phyloP scores from a whole-genome alignment of 2,888 invertebrate genomes.

The Synergus umbraculus region DNA sequence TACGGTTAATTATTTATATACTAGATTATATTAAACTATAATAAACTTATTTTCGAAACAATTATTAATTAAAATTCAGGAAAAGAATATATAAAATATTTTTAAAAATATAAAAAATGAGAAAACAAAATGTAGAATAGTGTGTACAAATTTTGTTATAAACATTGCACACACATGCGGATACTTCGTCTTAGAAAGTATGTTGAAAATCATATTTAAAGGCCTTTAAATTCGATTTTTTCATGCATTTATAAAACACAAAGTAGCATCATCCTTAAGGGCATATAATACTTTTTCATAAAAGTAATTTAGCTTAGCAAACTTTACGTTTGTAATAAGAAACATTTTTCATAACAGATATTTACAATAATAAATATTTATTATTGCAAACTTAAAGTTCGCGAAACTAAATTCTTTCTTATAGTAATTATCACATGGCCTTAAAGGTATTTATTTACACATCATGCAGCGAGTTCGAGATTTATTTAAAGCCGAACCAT shows the following conservation, averaged over 20 bases:
- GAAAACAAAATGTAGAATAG: background rate
- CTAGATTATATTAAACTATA: background rate
- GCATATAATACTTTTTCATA: too few species aligned
- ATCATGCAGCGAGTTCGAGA: background rate
- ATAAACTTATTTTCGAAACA: background rate
- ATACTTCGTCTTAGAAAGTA: conserved; percentile 4
- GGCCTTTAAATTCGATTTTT: background rate
- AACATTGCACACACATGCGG: conserved; percentile 4
- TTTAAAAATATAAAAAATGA: background rate
- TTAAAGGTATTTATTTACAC: background rate
- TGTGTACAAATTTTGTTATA: background rate
- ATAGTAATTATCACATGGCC: background rate
- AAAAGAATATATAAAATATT: background rate
- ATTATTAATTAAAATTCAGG: background rate
- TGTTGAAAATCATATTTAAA: background rate
- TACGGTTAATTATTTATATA: background rate
- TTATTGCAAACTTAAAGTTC: too few species aligned
- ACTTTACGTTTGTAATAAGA: too few species aligned
- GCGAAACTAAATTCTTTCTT: too few species aligned
- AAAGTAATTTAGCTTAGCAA: too few species aligned
- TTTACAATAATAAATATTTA: background rate
- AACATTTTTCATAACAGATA: background rate
- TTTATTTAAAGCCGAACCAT: background rate
- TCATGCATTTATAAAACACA: conserved; percentile 24
- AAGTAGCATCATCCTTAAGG: background rate